Evolutionary conservation across 2,797 vertebrate species (phyloP).

Genomic region (Centropyge bicolor): DNA sequence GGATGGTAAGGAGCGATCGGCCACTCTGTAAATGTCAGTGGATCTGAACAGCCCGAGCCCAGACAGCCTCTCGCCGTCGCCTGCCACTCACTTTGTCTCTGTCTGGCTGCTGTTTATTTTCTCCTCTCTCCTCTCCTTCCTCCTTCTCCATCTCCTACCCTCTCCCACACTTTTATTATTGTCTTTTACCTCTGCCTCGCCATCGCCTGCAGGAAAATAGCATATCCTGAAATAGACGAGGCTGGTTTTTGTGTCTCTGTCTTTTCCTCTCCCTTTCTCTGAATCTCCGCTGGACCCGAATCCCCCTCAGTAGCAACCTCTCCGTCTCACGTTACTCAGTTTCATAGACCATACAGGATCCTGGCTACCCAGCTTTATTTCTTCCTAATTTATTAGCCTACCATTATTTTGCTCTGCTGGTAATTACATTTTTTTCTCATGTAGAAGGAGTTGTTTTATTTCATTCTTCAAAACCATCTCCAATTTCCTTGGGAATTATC

Average conservation of each 20-base stretch:
- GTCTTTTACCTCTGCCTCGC: constrained; percentile 69
- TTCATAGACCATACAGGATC: constrained; percentile 51
- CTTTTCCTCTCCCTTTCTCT: constrained; percentile 22
- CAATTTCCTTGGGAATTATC: constrained; percentile 76
- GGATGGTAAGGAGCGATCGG: constrained; percentile 71
- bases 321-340: constrained; percentile 49
- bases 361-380: constrained; percentile 38
- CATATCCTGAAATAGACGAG: constrained; percentile 67
- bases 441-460: constrained; percentile 63
- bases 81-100: constrained; percentile 74
- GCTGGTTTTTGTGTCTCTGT: constrained; percentile 42
- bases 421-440: constrained; percentile 72
- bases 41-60: constrained; percentile 65
- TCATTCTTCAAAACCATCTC: constrained; percentile 67
- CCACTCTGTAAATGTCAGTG: constrained; percentile 85
- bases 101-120: constrained; percentile 64
- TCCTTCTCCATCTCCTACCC: constrained; percentile 46
- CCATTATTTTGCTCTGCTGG: constrained; percentile 51
- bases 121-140: constrained; percentile 29
- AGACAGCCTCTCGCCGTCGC: constrained; percentile 60
- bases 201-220: constrained; percentile 67
- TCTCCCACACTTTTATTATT: constrained; percentile 68
- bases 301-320: constrained; percentile 29
- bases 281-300: constrained; percentile 21
- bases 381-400: constrained; percentile 67